Evolutionary conservation across 2,113 vertebrate species (phyloP).

Genomic region (Dasypus novemcinctus): DNA sequence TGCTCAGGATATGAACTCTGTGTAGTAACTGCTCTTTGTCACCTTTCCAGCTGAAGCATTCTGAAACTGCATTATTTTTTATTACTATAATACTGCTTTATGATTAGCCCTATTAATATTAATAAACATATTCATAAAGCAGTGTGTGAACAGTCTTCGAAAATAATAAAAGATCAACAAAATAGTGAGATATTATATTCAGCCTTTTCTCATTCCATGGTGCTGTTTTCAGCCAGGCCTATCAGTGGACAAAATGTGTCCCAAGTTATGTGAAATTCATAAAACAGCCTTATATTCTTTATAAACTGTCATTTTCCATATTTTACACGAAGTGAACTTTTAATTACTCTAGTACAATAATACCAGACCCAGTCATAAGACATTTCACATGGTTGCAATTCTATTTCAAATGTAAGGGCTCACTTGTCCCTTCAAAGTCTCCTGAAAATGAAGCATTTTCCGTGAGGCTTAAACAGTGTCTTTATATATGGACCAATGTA

Average conservation of each 20-base stretch:
- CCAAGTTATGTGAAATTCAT: constrained; percentile 52
- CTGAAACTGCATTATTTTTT: background rate
- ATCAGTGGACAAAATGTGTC: background rate
- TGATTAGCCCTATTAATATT: background rate
- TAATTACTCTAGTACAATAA: background rate
- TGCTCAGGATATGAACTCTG: background rate
- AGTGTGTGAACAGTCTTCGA: background rate
- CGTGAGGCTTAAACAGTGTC: background rate
- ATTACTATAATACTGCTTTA: background rate
- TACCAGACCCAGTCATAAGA: constrained; percentile 5
- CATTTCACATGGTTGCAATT: constrained; percentile 4
- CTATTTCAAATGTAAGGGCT: constrained; percentile 33
- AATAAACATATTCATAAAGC: constrained; percentile 30
- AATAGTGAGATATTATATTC: constrained; percentile 15
- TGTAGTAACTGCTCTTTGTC: background rate
- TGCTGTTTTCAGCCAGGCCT: background rate
- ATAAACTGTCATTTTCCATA: constrained; percentile 41
- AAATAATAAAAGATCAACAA: constrained; percentile 38
- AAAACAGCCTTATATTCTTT: background rate
- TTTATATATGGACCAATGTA: background rate
- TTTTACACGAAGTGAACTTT: constrained; percentile 40
- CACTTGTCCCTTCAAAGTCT: constrained; percentile 1
- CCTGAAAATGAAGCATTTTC: constrained; percentile 53
- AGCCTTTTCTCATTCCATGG: background rate
- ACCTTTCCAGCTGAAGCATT: background rate